Base-by-base conservation (phyloP, 2,888 invertebrate genomes). In the Melipona bicolor region DNA sequence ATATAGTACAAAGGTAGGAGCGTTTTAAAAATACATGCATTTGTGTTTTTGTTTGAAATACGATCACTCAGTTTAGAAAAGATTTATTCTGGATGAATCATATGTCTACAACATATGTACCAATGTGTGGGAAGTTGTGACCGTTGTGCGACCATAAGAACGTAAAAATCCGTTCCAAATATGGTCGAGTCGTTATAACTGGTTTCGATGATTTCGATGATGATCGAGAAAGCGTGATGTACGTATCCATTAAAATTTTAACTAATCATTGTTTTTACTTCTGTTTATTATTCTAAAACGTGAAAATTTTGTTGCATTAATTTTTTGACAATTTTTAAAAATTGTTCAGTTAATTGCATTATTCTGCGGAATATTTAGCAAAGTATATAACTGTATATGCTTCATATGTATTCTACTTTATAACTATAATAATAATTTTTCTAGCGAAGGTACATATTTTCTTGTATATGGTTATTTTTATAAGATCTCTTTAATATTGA, bases 131-230 rank as follows among this genome's bases (percentile, higher is more conserved):
- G 90, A 89, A 69, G 90, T 75, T 77, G 86, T 61, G 88, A 86
- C 88, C 90, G 90, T 89, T 90, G 87, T 81, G 81, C 77, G 79
- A 79, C 80, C 77, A 79, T 78, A 83, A 77, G 72, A 70, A 82
- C 75, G 52, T 84, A 90, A 90, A 92, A 91, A 87, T 88, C 61
- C 77, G 61, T 74, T 87, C 91, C 92, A 80, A 92, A 92, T 91
- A 92, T 90, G 91, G 92, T 50, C 70, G 91, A 81, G 85, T 83
- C 84, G 87, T 85, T 88, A 80, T 84, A 90, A 92, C 92, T 91
- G 92, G 92, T 91, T 91, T 86, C 79, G 77, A 76, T 81, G 77
- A 78, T 87, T 90, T 85, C 79, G 50, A 43, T 9, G 43, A 43
- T 43, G 43, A 43, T 43, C 70, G 61, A 69, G 68, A 75, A 65